Base-by-base conservation (phyloP, 92 coral and sea anemone genomes). In the Anthopleura xanthogrammica region DNA sequence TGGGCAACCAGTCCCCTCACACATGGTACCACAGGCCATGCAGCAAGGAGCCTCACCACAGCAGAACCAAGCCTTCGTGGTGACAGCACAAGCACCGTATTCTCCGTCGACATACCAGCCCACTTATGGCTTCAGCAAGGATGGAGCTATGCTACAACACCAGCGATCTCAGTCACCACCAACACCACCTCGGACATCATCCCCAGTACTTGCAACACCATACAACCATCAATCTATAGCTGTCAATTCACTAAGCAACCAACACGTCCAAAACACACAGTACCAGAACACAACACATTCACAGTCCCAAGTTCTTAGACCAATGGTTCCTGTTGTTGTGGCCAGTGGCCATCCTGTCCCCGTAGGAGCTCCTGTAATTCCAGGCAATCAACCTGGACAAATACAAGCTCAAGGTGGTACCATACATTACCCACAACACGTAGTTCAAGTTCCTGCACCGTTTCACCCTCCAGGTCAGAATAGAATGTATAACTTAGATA, bases 111-210 rank as follows among this genome's bases (percentile, higher is more conserved):
- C 91, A n/a, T 86, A 83, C 81, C 93, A 90, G 65, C 95, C 85
- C 17, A 90, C 80, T 81, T 92, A 92, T 80, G 84, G 86, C 14
- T 79, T 85, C 72, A 83, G 80, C 72, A 83, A 85, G 81, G 90
- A 89, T 78, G 82, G 89, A 22, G 70, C 93, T 52, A 92, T 88
- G 76, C 84, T 94, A 77, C 88, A 87, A 78, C 91, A 88, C 89
- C 81, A 92, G 77, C 95, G 92, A 39, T 91, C 98, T 10, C 98
- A 95, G 83, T 92, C 98, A 43, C 98, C 99, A 56, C 96, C 95
- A 48, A 94, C 98, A 65, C 98, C 99, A 74, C 97, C 99, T 36
- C 92, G 88, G 41, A 90, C 91, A 9, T 91, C 92, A 41, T 94
- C 98, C 24, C 96, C 99, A 24, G 85, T 86, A 41, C 87, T 88